Percentiles rank a stretch among this genome's conserved stretches.
Evolutionary conservation across 2,888 invertebrate species (phyloP).

Genomic region (Caenorhabditis wallacei): DNA sequence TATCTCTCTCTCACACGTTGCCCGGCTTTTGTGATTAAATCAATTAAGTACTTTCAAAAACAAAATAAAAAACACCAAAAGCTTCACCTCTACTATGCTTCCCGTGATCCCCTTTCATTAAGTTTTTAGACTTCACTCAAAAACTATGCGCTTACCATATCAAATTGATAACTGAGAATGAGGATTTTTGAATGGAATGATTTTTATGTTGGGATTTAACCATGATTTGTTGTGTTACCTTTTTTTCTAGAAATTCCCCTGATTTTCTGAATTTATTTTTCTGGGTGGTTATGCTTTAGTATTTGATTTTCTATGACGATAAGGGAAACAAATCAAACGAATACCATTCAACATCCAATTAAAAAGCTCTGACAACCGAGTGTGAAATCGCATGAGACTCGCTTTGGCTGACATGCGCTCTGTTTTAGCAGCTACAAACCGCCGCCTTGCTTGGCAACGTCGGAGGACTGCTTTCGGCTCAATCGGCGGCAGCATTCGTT

Average conservation of each 20-base stretch:
- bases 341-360: constrained; percentile 24
- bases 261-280: constrained; percentile 13
- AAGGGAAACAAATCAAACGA: constrained; percentile 29
- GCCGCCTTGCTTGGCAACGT: constrained; percentile 72
- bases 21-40: constrained; percentile 51
- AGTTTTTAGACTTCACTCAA: constrained; percentile 3
- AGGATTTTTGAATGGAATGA: constrained; percentile 19
- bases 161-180: background rate
- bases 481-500: constrained; percentile 57
- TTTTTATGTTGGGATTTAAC: constrained; percentile 47
- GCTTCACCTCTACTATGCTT: constrained; percentile 58
- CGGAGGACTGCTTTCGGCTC: constrained; percentile 61
- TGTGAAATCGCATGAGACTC: constrained; percentile 65
- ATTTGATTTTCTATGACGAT: background rate
- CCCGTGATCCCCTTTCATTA: constrained; percentile 33
- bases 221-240: constrained; percentile 38
- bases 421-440: constrained; percentile 78
- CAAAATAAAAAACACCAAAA: background rate
- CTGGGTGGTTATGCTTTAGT: constrained; percentile 30
- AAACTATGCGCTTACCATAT: background rate
- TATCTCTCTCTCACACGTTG: constrained; percentile 36
- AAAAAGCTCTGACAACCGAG: constrained; percentile 11
- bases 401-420: constrained; percentile 77
- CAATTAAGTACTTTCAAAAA: background rate
- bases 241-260: constrained; percentile 11